Base-by-base conservation (phyloP, 2,113 vertebrate genomes). In the Corythoichthys haematopterus region DNA sequence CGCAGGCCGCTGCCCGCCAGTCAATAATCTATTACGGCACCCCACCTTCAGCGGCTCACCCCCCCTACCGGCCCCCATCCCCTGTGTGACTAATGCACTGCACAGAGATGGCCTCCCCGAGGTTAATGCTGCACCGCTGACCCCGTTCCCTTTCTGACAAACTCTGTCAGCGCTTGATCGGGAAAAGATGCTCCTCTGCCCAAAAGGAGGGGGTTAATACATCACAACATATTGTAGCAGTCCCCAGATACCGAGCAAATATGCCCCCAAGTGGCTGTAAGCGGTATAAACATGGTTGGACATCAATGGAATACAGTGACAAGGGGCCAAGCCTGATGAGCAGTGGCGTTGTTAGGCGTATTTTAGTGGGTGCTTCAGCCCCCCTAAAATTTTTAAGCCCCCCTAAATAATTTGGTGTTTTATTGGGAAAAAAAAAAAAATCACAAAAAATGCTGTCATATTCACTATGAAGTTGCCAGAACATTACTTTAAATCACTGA, bases 11-110 rank as follows among this genome's bases (percentile, higher is more conserved):
- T 82, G 81, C 80, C 80, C 65, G 80, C 85, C 87, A 87, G 90
- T 92, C 91, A 91, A 92, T 92, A 91, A 91, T 90, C 91, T 91
- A 91, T 91, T 91, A 91, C 75, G 77, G 82, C 72, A 82, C 73
- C 77, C 80, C 75, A 78, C 83, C 82, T 28, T 28, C 20, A 28
- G 20, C 20, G 20, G 20, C 80, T 7, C 38, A 8, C 10, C 59
- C n/a, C 60, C 60, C n/a, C 40, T 8, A 40, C 11, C 3, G 20
- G 15, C 7, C 58, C 59, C 79, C 78, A 80, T 80, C 80, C 77
- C 65, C 75, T 33, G 67, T 81, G 84, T 88, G 88, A 88, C 86
- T 89, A 90, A 90, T 88, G 87, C 87, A 80, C 69, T 73, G 86
- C 82, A 55, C 78, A 74, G 80, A 87, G 85, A 87, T 80, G 87